Conservation (phyloP, 2,888 invertebrate species). For the Pteria penguin region DNA sequence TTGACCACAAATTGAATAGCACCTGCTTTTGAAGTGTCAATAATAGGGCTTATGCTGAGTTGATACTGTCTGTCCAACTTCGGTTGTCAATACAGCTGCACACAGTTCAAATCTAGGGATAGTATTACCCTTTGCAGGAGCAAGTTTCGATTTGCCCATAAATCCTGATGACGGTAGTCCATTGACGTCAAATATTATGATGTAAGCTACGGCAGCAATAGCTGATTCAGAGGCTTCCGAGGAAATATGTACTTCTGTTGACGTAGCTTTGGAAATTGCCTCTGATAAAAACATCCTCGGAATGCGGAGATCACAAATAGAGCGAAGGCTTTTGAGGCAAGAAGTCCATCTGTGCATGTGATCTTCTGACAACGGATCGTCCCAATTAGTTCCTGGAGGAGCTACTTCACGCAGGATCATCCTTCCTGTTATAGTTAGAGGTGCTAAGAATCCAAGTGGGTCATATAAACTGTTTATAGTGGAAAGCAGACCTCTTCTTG, state of each 20-base stretch:
- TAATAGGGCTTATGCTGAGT: too few species aligned
- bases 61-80: too few species aligned
- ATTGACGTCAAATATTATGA: not conserved
- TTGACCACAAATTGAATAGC: too few species aligned
- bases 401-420: conserved; percentile 1
- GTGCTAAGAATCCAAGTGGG: conserved; percentile 19
- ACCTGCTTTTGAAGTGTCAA: too few species aligned
- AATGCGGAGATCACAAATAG: not conserved
- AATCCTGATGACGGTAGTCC: not conserved
- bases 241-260: too few species aligned
- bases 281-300: not conserved
- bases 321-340: not conserved
- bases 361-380: conserved; percentile 18
- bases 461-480: conserved; percentile 20
- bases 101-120: too few species aligned
- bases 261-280: too few species aligned
- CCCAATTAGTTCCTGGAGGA: not conserved
- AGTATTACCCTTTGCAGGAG: too few species aligned
- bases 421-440: conserved; percentile 2
- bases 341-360: not conserved
- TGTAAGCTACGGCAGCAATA: not conserved
- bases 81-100: too few species aligned
- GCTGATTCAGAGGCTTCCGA: not conserved
- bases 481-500: conserved; percentile 1
- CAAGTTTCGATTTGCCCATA: not conserved